phyloP scores from a whole-genome alignment of 2,888 invertebrate genomes.

The Melolontha melolontha region DNA sequence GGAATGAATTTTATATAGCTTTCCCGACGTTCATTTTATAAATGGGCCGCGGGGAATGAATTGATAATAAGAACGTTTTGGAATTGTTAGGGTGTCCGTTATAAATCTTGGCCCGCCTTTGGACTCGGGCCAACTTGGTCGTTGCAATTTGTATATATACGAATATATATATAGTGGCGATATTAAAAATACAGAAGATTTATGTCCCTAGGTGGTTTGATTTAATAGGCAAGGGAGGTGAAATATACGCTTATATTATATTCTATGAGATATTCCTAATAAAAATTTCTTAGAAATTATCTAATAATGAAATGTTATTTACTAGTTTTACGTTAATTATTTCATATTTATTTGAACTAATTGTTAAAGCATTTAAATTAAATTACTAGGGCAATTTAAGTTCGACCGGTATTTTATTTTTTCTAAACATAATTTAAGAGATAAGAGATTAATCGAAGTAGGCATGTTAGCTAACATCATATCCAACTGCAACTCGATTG shows the following conservation, averaged over 20 bases:
- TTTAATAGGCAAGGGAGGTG: background rate
- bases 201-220: constrained; percentile 3
- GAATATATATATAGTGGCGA: constrained; percentile 5
- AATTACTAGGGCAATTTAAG: no score
- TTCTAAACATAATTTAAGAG: no score
- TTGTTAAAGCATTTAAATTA: no score
- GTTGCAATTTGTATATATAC: constrained; percentile 28
- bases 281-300: no score
- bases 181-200: constrained; percentile 23
- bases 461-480: no score
- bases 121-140: constrained; percentile 19
- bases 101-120: constrained; percentile 14
- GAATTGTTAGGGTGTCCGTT: constrained; percentile 25
- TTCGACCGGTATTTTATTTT: no score
- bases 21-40: constrained; percentile 1
- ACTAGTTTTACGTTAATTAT: no score
- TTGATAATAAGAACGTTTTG: constrained; percentile 23
- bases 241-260: background rate
- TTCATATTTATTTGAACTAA: no score
- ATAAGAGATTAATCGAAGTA: no score
- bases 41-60: constrained; percentile 26
- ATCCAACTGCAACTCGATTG: no score
- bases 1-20: background rate
- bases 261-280: no score
- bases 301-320: no score